Percentiles rank a stretch among this genome's conserved stretches.
Conservation (phyloP, 2,888 invertebrate genomes). For the Cheilosia vulpina region DNA sequence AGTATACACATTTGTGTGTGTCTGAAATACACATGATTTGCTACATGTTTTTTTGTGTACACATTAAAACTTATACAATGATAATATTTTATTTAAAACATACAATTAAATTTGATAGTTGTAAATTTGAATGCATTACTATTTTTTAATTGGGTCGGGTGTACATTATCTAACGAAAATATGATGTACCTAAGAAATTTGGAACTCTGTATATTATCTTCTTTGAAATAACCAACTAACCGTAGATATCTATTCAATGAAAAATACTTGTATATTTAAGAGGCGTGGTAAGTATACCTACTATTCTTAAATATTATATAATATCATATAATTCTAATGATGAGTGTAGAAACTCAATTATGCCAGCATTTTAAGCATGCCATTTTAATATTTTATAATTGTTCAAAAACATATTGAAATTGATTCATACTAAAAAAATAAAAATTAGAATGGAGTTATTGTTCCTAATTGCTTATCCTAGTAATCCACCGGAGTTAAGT, state of each 20-base stretch:
- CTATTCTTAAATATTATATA: too few relatives aligned
- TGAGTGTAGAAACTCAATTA: too few relatives aligned
- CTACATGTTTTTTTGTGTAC: constrained; percentile 39
- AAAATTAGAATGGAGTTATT: not conserved
- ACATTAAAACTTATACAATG: constrained; percentile 36
- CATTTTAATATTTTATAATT: too few relatives aligned
- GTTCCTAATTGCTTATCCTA: constrained; percentile 21
- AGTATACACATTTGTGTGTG: constrained; percentile 27
- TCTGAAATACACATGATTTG: constrained; percentile 32
- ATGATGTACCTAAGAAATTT: not conserved
- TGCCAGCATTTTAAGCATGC: too few relatives aligned
- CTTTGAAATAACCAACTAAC: too few relatives aligned
- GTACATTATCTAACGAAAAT: not conserved
- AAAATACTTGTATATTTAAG: too few relatives aligned
- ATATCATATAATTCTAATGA: too few relatives aligned
- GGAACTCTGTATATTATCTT: too few relatives aligned
- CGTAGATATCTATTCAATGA: too few relatives aligned
- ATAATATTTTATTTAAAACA: constrained; percentile 40
- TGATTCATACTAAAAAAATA: not conserved
- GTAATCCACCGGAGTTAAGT: constrained; percentile 1
- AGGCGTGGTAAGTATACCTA: too few relatives aligned
- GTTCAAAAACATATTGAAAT: not conserved
- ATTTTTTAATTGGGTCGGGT: constrained; percentile 8
- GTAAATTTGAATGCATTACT: constrained; percentile 42
- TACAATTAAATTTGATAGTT: constrained; percentile 46